Conservation (phyloP, 2,888 invertebrate species). For the Pheosia tremula region DNA sequence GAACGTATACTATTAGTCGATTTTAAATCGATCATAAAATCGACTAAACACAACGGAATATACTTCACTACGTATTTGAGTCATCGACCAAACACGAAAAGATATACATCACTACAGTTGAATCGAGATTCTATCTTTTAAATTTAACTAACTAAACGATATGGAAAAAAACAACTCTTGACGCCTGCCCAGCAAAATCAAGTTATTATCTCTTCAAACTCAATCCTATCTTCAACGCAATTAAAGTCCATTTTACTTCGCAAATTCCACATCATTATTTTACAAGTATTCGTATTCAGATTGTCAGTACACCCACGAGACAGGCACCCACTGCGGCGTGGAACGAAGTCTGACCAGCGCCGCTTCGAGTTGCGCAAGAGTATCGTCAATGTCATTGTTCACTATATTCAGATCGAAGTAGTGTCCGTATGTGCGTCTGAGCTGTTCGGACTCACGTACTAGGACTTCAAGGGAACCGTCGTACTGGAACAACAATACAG, state of each 20-base stretch:
- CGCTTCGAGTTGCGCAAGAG: conserved; percentile 95
- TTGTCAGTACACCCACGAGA: conserved; percentile 98
- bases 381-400: conserved; percentile 99
- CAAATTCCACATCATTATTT: conserved; percentile 13
- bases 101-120: background rate
- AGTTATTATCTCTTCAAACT: conserved; percentile 8
- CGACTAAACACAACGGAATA: background rate
- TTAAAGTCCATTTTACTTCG: conserved; percentile 33
- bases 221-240: conserved; percentile 22
- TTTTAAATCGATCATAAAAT: background rate
- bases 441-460: conserved; percentile 97
- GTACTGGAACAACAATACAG: conserved; percentile 86
- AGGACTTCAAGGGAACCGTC: conserved; percentile 98
- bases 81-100: background rate
- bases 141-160: no score
- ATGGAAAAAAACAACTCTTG: no score
- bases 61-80: background rate
- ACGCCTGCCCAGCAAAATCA: no score
- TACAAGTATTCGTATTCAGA: conserved; percentile 46
- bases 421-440: conserved; percentile 98
- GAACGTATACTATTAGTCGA: background rate
- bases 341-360: conserved; percentile 96
- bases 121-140: no score
- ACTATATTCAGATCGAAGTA: conserved; percentile 99
- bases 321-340: conserved; percentile 98